Conservation (phyloP, 2,113 vertebrate genomes). For the Felis catus region DNA sequence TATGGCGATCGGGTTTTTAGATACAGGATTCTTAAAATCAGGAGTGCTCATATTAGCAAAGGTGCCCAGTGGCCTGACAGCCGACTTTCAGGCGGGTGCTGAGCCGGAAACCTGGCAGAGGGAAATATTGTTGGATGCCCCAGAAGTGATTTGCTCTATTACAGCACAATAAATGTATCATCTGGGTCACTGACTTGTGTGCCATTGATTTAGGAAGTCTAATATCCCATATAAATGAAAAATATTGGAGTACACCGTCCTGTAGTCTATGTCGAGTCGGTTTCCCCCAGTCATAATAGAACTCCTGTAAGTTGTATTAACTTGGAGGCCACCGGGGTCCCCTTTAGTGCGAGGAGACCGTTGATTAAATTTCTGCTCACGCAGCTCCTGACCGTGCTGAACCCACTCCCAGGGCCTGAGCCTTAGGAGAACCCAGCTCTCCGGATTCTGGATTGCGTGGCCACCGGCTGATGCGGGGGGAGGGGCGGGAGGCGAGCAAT, state of each 20-base stretch:
- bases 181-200: not conserved
- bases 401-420: not conserved
- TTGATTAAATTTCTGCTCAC: not conserved
- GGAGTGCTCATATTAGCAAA: not conserved
- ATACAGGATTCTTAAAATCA: not conserved
- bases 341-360: not conserved
- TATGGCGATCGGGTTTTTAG: not conserved
- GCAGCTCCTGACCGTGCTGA: not conserved
- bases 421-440: not conserved
- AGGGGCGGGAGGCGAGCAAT: slow-evolving; percentile 69
- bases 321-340: not conserved
- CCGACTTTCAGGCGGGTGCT: not conserved
- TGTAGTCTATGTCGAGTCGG: not conserved
- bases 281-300: not conserved
- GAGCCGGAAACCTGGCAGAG: not conserved
- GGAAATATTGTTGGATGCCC: not conserved
- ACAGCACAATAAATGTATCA: not conserved
- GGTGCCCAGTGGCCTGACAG: not conserved
- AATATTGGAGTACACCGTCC: not conserved
- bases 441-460: slow-evolving; percentile 14
- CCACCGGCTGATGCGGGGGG: slow-evolving; percentile 62
- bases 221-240: not conserved
- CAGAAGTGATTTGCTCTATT: not conserved
- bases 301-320: not conserved
- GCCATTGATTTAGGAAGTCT: not conserved